These are phyloP conservation scores for Acleris cristana DNA, from an alignment of 2,888 invertebrate genomes.

Conservation along the genomic window DNA sequence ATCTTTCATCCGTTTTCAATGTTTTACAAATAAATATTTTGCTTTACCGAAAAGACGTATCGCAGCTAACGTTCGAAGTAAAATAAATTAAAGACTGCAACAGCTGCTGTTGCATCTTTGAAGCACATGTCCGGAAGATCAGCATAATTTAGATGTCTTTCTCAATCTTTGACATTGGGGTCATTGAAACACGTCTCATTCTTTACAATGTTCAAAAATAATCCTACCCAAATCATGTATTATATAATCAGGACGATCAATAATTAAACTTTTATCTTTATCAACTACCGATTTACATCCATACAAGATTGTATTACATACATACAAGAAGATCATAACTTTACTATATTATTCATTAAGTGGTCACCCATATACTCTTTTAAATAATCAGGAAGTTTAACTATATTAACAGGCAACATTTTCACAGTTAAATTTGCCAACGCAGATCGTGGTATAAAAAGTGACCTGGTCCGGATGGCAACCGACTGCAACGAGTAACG, in stretches of 20 bases:
- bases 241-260: too few species aligned
- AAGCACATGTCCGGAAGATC: background rate
- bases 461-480: slow-evolving; percentile 79
- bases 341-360: too few species aligned
- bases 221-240: too few species aligned
- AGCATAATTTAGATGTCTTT: too few species aligned
- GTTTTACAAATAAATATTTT: background rate
- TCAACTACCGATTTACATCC: too few species aligned
- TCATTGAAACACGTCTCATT: background rate
- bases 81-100: background rate
- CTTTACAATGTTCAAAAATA: background rate
- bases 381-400: background rate
- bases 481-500: slow-evolving; percentile 77
- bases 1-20: background rate
- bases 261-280: too few species aligned
- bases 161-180: too few species aligned
- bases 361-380: too few species aligned
- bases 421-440: slow-evolving; percentile 28
- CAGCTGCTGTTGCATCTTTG: slow-evolving; percentile 2
- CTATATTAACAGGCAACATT: slow-evolving; percentile 1
- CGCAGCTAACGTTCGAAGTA: background rate
- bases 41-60: background rate
- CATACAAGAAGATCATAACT: too few species aligned
- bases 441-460: slow-evolving; percentile 63
- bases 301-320: too few species aligned